phyloP scores from a whole-genome alignment of 2,113 vertebrate species.

The Ifrita kowaldi region DNA sequence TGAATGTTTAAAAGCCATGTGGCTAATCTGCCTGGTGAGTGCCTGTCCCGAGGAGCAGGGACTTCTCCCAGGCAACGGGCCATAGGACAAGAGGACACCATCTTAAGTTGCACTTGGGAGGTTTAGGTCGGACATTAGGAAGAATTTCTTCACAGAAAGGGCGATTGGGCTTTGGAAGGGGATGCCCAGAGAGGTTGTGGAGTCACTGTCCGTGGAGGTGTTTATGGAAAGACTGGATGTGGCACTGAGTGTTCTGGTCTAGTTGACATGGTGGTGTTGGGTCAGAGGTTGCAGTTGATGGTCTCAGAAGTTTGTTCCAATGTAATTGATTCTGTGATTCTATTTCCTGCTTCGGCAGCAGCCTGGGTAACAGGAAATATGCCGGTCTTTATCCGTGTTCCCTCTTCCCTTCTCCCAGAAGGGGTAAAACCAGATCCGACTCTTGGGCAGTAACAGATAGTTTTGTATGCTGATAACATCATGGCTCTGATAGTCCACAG shows the following conservation, averaged over 20 bases:
- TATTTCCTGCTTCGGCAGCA: background rate
- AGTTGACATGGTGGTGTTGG: background rate
- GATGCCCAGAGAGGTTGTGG: background rate
- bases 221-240: background rate
- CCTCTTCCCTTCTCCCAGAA: background rate
- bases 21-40: background rate
- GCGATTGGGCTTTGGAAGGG: background rate
- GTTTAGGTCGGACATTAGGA: background rate
- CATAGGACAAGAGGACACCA: background rate
- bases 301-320: background rate
- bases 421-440: background rate
- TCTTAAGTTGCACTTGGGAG: background rate
- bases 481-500: background rate
- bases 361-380: background rate
- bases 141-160: background rate
- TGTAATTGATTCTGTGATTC: background rate
- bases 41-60: background rate
- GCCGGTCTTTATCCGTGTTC: background rate
- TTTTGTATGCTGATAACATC: background rate
- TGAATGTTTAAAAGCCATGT: background rate
- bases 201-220: background rate
- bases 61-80: background rate
- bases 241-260: background rate
- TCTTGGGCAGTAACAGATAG: background rate
- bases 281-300: background rate